These are phyloP conservation scores for Pimephales promelas DNA, from an alignment of 2,113 vertebrate species.

Conservation along the genomic window DNA sequence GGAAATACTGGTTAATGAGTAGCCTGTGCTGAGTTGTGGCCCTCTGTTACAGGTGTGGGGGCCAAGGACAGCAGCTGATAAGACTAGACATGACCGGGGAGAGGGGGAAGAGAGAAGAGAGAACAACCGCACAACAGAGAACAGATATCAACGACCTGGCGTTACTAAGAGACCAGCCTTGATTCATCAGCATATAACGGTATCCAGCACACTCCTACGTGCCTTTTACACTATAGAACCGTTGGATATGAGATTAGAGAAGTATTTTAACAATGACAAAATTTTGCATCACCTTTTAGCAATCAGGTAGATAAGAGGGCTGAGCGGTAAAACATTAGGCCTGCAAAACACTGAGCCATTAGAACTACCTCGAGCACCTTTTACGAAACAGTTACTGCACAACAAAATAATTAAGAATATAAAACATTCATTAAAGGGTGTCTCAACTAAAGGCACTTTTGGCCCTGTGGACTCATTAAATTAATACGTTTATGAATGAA, in stretches of 20 bases:
- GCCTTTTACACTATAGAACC: slow-evolving; percentile 23
- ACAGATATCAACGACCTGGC: neutral
- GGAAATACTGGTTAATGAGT: slow-evolving; percentile 67
- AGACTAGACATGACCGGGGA: slow-evolving; percentile 37
- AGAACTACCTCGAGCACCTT: neutral
- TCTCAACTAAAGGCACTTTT: neutral
- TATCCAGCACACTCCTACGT: neutral
- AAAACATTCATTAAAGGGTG: neutral
- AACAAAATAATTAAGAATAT: neutral
- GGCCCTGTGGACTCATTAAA: neutral
- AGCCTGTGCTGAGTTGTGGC: slow-evolving; percentile 44
- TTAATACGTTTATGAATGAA: too few species aligned
- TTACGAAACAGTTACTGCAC: neutral
- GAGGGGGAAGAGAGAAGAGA: slow-evolving; percentile 51
- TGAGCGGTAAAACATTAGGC: neutral
- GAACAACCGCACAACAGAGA: slow-evolving; percentile 22
- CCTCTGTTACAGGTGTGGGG: slow-evolving; percentile 63
- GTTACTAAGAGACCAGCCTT: slow-evolving; percentile 19
- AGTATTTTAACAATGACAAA: neutral
- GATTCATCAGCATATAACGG: slow-evolving; percentile 8
- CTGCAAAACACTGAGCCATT: neutral
- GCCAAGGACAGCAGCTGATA: slow-evolving; percentile 63
- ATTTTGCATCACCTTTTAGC: neutral
- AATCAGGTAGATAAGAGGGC: slow-evolving; percentile 14
- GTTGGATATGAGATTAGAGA: neutral